A percentile compares a stretch with the other conserved stretches of the same genome.
phyloP scores from a whole-genome alignment of 2,797 vertebrate genomes.

The Holocentrus rufus region DNA sequence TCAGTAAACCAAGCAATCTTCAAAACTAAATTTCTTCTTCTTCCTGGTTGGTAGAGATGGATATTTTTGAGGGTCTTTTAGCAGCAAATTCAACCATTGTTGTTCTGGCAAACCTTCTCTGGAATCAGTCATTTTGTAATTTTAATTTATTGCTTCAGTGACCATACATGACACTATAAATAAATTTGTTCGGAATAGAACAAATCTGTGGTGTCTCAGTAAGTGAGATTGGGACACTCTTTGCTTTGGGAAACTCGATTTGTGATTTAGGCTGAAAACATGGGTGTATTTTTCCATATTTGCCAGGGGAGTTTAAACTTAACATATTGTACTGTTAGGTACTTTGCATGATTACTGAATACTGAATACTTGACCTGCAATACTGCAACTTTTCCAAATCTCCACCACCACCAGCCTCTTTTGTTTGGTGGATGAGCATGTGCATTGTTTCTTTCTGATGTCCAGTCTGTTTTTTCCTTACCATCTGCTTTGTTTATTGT shows the following conservation, averaged over 20 bases:
- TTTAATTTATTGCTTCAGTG: not conserved
- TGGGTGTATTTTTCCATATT: too few species aligned
- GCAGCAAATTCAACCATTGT: not conserved
- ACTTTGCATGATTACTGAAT: not conserved
- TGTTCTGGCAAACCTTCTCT: not conserved
- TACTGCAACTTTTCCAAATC: not conserved
- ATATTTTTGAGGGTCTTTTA: not conserved
- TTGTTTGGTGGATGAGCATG: constrained; percentile 25
- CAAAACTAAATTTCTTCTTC: not conserved
- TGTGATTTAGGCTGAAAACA: too few species aligned
- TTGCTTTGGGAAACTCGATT: too few species aligned
- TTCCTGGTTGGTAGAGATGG: not conserved
- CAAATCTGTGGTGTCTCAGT: not conserved
- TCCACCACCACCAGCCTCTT: constrained; percentile 17
- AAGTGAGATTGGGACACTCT: too few species aligned
- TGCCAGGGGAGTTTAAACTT: not conserved
- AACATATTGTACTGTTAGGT: not conserved
- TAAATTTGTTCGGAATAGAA: not conserved
- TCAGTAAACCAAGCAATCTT: too few species aligned
- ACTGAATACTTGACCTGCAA: not conserved
- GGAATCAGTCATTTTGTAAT: too few species aligned
- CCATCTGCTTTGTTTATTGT: constrained; percentile 11
- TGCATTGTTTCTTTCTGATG: constrained; percentile 19
- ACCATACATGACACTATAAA: too few species aligned
- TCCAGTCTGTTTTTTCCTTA: too few species aligned